phyloP scores from a whole-genome alignment of 2,113 vertebrate species.

The Athene noctua region DNA sequence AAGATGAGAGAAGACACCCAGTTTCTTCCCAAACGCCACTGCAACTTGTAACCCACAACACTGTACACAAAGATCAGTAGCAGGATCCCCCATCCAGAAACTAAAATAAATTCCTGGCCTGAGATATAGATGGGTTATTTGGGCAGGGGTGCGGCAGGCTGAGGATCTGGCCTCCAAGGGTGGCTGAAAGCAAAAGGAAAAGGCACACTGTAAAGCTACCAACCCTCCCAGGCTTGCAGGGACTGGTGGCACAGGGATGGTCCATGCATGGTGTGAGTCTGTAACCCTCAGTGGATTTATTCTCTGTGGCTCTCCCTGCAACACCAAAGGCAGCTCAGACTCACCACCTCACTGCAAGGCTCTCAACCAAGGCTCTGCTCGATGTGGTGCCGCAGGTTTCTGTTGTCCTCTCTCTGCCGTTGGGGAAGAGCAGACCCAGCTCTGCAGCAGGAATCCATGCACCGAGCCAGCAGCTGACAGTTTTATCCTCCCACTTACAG shows the following conservation, averaged over 20 bases:
- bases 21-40: neutral
- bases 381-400: rapidly evolving
- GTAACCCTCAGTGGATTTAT: neutral
- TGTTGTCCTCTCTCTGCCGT: neutral
- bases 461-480: neutral
- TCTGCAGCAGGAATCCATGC: neutral
- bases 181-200: neutral
- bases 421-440: neutral
- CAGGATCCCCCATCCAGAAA: neutral
- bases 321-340: neutral
- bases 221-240: neutral
- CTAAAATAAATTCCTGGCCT: neutral
- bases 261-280: neutral
- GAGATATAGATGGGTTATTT: neutral
- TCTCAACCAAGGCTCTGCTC: neutral
- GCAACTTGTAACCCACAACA: rapidly evolving
- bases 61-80: neutral
- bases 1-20: rapidly evolving
- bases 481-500: neutral
- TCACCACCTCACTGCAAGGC: neutral
- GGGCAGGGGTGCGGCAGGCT: neutral
- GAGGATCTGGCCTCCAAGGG: neutral
- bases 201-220: rapidly evolving
- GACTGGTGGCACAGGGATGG: neutral
- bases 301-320: neutral